Evolutionary conservation across 2,888 invertebrate species (phyloP).

Genomic region (Amphiduros pacificus): DNA sequence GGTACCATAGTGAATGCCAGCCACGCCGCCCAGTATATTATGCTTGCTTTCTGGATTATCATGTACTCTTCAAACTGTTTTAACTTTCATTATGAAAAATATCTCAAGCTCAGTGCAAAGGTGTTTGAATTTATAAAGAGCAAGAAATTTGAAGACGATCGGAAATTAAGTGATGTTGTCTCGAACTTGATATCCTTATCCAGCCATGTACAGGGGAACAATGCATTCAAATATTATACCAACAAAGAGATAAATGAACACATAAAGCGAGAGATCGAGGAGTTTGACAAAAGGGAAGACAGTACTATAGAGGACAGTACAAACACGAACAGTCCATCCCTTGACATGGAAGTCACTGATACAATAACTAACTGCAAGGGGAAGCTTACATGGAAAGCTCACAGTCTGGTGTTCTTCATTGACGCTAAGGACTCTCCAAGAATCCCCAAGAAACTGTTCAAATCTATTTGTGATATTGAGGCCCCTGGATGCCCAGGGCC

Average conservation of each 20-base stretch:
- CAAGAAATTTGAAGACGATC: constrained; percentile 43
- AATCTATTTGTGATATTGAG: constrained; percentile 47
- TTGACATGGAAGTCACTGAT: constrained; percentile 19
- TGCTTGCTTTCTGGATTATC: constrained; percentile 49
- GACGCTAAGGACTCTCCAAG: constrained; percentile 45
- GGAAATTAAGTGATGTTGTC: constrained; percentile 44
- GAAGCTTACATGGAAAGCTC: constrained; percentile 29
- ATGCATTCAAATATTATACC: constrained; percentile 44
- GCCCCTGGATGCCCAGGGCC: constrained; percentile 55
- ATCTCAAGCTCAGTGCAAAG: constrained; percentile 47
- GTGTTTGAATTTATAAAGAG: constrained; percentile 51
- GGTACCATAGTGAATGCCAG: constrained; percentile 55
- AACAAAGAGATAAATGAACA: constrained; percentile 29
- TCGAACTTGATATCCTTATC: constrained; percentile 46
- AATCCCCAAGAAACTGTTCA: constrained; percentile 51
- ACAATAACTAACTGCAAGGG: constrained; percentile 28
- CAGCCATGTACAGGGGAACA: constrained; percentile 47
- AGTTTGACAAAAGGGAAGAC: no score
- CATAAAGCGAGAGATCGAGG: constrained; percentile 3
- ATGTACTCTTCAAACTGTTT: constrained; percentile 54
- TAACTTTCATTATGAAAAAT: constrained; percentile 50
- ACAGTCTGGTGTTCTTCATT: constrained; percentile 28
- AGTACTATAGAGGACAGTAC: no score
- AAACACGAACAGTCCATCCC: neutral
- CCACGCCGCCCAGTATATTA: constrained; percentile 48